Evolutionary conservation across 2,113 vertebrate species (phyloP).

Genomic region (Alaudala cheleensis): DNA sequence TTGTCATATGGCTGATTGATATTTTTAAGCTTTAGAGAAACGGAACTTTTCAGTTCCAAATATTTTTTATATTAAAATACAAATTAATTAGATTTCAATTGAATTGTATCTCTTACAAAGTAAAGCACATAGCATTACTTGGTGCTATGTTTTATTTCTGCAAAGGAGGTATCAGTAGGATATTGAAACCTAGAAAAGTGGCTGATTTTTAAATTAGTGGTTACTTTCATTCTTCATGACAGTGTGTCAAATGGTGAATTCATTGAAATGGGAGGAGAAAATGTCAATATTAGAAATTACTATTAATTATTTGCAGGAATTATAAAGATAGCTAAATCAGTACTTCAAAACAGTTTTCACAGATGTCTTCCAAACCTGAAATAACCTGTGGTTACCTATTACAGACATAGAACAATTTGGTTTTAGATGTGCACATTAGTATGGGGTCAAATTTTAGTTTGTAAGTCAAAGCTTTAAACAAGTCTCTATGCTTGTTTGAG

Average conservation of each 20-base stretch:
- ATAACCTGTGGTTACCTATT: background rate
- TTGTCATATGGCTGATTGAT: background rate
- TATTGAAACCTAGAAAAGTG: background rate
- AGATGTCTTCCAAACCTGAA: background rate
- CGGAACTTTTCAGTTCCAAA: background rate
- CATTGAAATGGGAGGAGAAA: background rate
- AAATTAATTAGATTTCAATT: background rate
- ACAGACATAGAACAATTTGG: background rate
- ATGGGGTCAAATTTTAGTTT: background rate
- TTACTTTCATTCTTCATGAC: background rate
- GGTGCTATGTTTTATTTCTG: background rate
- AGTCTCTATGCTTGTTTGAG: background rate
- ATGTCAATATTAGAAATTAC: background rate
- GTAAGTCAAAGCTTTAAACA: background rate
- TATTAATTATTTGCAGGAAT: background rate
- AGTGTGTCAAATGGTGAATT: background rate
- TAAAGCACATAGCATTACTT: background rate
- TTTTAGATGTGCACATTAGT: background rate
- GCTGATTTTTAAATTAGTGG: background rate
- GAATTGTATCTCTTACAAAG: background rate
- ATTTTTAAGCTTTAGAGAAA: background rate
- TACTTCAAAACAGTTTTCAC: background rate
- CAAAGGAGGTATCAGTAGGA: background rate
- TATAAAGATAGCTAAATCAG: background rate
- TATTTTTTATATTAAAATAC: background rate